Percentiles rank a stretch among this genome's conserved stretches.
phyloP scores from a whole-genome alignment of 2,797 vertebrate genomes.

The Coregonus ussuriensis region DNA sequence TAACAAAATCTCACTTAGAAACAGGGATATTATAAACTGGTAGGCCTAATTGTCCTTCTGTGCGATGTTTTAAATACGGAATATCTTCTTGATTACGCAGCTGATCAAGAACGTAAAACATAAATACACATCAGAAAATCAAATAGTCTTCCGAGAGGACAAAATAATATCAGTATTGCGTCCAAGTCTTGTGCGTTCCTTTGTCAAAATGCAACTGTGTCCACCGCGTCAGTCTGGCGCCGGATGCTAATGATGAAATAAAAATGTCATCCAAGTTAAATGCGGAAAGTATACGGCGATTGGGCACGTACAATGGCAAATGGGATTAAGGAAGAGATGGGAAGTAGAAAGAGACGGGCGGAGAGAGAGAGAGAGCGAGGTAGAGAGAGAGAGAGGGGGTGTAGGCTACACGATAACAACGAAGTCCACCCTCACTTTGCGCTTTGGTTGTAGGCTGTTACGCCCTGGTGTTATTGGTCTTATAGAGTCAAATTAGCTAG shows the following conservation, averaged over 20 bases:
- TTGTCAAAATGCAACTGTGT: conserved; percentile 68
- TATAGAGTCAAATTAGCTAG: conserved; percentile 91
- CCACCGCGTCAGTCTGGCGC: conserved; percentile 86
- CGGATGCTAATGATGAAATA: conserved; percentile 95
- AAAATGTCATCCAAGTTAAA: conserved; percentile 96
- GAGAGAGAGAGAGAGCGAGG: conserved; percentile 49
- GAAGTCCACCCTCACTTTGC: conserved; percentile 74
- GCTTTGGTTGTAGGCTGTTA: conserved; percentile 82
- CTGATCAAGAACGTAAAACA: conserved; percentile 41
- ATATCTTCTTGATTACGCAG: conserved; percentile 13
- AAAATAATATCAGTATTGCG: conserved; percentile 59
- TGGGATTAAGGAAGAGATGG: conserved; percentile 86
- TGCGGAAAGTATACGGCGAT: conserved; percentile 90
- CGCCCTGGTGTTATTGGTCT: conserved; percentile 88
- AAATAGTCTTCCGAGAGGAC: conserved; percentile 42
- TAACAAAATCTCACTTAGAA: conserved; percentile 1
- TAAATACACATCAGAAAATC: conserved; percentile 42
- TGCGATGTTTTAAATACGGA: conserved; percentile 23
- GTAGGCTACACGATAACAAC: conserved; percentile 39
- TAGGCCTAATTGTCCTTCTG: conserved; percentile 30
- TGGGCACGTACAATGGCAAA: conserved; percentile 93
- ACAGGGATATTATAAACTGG: conserved; percentile 33
- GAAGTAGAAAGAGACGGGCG: conserved; percentile 59
- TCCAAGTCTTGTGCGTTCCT: conserved; percentile 63
- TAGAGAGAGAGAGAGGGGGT: conserved; percentile 48